These are phyloP conservation scores for Cyanocitta stelleri DNA, from an alignment of 2,113 vertebrate genomes.

Conservation along the genomic window DNA sequence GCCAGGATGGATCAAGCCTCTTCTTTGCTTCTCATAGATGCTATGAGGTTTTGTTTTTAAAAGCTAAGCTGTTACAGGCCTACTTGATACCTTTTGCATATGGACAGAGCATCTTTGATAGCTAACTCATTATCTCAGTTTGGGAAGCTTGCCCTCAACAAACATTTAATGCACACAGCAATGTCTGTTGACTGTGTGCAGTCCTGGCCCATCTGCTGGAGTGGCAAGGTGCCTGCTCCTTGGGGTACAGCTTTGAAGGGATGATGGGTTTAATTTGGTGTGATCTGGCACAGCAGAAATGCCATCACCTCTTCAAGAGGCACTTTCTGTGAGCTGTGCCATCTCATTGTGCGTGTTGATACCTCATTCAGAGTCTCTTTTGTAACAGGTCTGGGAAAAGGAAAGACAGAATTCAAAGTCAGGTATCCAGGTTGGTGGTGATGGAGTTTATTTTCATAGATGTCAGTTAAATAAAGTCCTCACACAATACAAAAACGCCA, in stretches of 20 bases:
- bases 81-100: not conserved
- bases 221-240: not conserved
- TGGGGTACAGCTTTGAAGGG: not conserved
- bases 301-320: not conserved
- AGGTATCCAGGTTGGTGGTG: not conserved
- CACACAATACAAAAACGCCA: not conserved
- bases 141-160: not conserved
- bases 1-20: not conserved
- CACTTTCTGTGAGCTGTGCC: not conserved
- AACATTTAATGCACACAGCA: not conserved
- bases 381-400: not conserved
- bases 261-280: conserved; percentile 38
- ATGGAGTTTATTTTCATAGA: not conserved
- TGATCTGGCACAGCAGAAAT: not conserved
- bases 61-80: not conserved
- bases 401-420: not conserved
- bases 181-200: not conserved
- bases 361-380: not conserved
- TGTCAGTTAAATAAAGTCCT: not conserved
- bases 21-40: not conserved
- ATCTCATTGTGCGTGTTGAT: not conserved
- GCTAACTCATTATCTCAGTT: not conserved
- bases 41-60: not conserved
- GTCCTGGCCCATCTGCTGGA: conserved; percentile 36
- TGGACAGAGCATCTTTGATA: not conserved